phyloP scores from a whole-genome alignment of 2,888 invertebrate genomes.

The Anarsia innoxiella region DNA sequence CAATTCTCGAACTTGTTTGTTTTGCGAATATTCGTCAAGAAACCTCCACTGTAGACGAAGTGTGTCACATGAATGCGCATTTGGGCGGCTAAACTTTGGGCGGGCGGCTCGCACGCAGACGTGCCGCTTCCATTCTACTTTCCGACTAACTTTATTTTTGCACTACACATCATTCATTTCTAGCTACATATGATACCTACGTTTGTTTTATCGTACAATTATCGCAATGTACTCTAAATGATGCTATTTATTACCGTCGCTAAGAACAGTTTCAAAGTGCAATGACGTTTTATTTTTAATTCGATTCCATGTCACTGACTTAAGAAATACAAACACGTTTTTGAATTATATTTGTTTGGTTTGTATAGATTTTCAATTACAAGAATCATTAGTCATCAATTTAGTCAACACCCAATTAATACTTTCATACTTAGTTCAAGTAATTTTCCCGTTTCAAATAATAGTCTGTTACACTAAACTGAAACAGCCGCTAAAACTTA shows the following conservation, averaged over 20 bases:
- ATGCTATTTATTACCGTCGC: too few species aligned
- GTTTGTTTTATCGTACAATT: not conserved
- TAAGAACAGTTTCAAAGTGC: too few species aligned
- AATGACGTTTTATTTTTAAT: constrained; percentile 55
- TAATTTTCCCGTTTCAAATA: too few species aligned
- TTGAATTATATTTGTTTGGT: constrained; percentile 1
- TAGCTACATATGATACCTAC: not conserved
- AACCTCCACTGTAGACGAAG: constrained; percentile 37
- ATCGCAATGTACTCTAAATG: not conserved
- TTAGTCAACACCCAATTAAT: too few species aligned
- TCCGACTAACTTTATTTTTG: not conserved
- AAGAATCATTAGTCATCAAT: not conserved
- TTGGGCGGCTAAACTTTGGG: constrained; percentile 34
- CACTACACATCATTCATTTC: not conserved
- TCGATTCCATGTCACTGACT: constrained; percentile 61
- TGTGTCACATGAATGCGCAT: constrained; percentile 58
- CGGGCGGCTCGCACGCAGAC: constrained; percentile 40
- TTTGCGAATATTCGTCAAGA: constrained; percentile 16
- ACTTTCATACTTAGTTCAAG: too few species aligned
- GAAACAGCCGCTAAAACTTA: too few species aligned
- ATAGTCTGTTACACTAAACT: too few species aligned
- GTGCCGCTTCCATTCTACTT: constrained; percentile 6
- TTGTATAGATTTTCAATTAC: not conserved
- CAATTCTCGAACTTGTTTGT: too few species aligned
- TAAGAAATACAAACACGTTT: constrained; percentile 28